phyloP scores from a whole-genome alignment of 2,797 vertebrate species.

The Epinephelus coioides region DNA sequence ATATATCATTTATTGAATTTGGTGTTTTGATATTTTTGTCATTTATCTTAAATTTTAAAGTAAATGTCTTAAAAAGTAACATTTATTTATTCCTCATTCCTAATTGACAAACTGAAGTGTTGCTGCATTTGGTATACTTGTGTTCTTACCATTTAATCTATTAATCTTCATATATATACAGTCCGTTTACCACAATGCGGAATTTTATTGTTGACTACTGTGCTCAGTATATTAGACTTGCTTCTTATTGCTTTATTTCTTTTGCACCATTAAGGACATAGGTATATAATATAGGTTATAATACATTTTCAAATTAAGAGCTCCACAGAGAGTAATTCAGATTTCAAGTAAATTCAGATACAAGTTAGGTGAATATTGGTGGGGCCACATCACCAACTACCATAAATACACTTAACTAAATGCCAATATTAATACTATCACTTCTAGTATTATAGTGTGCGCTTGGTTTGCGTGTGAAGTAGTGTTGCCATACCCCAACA shows the following conservation, averaged over 20 bases:
- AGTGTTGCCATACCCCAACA: too few species aligned
- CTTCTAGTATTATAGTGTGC: too few species aligned
- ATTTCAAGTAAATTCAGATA: not conserved
- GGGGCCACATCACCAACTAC: too few species aligned
- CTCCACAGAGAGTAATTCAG: not conserved
- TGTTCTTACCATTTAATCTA: not conserved
- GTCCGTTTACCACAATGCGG: not conserved
- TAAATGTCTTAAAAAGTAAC: not conserved
- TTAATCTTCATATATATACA: not conserved
- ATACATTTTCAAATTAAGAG: not conserved
- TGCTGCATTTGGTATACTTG: not conserved
- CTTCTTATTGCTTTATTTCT: not conserved
- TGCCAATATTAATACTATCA: too few species aligned
- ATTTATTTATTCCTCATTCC: not conserved
- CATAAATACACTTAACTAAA: too few species aligned
- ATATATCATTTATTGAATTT: conserved; percentile 65
- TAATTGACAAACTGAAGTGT: not conserved
- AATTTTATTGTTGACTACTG: not conserved
- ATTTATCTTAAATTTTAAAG: conserved; percentile 15
- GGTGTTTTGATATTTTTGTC: conserved; percentile 10
- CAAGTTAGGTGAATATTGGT: too few species aligned
- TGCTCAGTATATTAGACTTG: not conserved
- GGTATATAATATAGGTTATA: too few species aligned
- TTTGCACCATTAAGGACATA: not conserved
- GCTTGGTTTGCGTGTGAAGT: too few species aligned